A percentile compares a stretch with the other conserved stretches of the same genome.
phyloP scores from a whole-genome alignment of 2,888 invertebrate species.

The Tortrix viridana region DNA sequence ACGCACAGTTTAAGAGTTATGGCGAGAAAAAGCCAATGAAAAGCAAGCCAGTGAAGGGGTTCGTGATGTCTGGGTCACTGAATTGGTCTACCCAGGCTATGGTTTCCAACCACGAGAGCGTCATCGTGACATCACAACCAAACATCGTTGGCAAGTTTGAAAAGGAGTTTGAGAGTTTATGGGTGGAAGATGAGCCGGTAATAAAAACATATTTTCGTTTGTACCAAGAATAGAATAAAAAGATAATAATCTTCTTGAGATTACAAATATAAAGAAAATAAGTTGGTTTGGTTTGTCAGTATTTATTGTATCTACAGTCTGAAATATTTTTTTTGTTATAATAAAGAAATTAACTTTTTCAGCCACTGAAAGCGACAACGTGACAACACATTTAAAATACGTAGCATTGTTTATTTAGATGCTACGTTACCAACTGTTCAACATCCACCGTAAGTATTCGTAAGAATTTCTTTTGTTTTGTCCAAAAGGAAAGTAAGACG shows the following conservation, averaged over 20 bases:
- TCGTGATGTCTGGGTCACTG: constrained; percentile 88
- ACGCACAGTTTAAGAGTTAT: constrained; percentile 59
- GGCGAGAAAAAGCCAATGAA: constrained; percentile 52
- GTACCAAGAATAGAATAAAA: no score
- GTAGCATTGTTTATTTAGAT: constrained; percentile 8
- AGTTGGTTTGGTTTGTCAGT: no score
- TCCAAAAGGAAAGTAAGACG: no score
- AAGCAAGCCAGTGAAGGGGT: constrained; percentile 61
- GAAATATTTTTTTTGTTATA: no score
- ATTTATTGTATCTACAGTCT: no score
- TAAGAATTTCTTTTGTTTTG: constrained; percentile 22
- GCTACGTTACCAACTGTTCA: constrained; percentile 25
- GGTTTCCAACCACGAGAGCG: constrained; percentile 88
- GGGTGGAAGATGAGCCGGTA: constrained; percentile 81
- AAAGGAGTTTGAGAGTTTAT: constrained; percentile 86
- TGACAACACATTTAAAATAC: constrained; percentile 38
- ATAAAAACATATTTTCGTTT: not conserved
- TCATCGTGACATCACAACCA: constrained; percentile 85
- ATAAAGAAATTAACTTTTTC: constrained; percentile 44
- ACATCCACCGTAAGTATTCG: constrained; percentile 29
- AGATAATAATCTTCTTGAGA: no score
- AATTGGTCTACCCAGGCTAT: constrained; percentile 91
- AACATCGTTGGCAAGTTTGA: constrained; percentile 82
- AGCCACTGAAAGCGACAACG: constrained; percentile 52
- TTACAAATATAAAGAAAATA: no score